These are phyloP conservation scores for Heteromyza rotundicornis DNA, from an alignment of 2,888 invertebrate genomes.

Conservation along the genomic window DNA sequence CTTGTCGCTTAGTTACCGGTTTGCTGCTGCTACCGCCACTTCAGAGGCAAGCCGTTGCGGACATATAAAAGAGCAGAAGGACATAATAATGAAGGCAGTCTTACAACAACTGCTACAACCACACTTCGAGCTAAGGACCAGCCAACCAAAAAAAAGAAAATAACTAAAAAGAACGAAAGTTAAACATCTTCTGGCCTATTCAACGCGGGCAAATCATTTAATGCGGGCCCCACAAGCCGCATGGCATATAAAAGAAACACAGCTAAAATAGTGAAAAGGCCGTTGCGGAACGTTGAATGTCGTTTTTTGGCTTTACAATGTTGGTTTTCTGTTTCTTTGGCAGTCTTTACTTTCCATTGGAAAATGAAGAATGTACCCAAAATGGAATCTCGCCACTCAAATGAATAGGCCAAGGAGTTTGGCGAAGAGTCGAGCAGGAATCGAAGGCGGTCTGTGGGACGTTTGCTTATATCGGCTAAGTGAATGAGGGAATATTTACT, in stretches of 20 bases:
- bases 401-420: neutral
- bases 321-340: no score
- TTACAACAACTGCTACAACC: no score
- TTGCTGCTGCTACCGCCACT: conserved; percentile 1
- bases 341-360: neutral
- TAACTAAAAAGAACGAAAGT: no score
- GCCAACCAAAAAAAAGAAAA: no score
- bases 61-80: neutral
- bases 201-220: conserved; percentile 10
- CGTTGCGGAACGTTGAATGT: no score
- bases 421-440: neutral
- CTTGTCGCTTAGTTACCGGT: neutral
- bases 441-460: conserved; percentile 8
- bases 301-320: no score
- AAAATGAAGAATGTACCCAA: conserved; percentile 22
- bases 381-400: conserved; percentile 19
- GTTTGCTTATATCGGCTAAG: conserved; percentile 17
- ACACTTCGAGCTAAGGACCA: no score
- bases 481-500: conserved; percentile 27
- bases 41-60: neutral
- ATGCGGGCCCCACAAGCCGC: no score
- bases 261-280: neutral
- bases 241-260: conserved; percentile 5
- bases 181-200: neutral
- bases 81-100: neutral